Percentiles rank a stretch among this genome's conserved stretches.
Evolutionary conservation across 2,113 vertebrate species (phyloP).

Genomic region (Phyllostomus discolor): DNA sequence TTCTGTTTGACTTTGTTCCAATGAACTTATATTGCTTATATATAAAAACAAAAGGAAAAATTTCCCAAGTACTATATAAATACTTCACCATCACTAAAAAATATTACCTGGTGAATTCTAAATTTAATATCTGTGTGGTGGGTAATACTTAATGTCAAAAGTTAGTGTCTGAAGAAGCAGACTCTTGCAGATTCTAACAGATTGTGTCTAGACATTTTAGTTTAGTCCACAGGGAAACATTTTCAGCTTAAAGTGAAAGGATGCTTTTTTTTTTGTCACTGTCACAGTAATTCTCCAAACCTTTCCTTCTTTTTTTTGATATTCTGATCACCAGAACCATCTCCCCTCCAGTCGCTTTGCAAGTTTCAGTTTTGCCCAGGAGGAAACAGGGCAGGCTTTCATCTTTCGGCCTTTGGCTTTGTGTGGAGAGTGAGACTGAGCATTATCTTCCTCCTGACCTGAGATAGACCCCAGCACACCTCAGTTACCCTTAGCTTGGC

Average conservation of each 20-base stretch:
- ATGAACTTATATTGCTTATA: neutral
- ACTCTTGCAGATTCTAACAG: neutral
- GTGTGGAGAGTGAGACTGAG: neutral
- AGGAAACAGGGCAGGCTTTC: neutral
- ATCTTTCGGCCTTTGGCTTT: neutral
- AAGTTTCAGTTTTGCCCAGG: neutral
- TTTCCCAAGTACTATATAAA: neutral
- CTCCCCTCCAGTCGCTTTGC: neutral
- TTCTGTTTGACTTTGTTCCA: neutral
- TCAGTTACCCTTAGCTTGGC: neutral
- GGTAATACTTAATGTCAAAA: neutral
- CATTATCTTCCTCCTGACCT: neutral
- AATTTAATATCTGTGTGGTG: neutral
- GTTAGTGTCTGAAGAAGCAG: neutral
- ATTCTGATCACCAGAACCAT: neutral
- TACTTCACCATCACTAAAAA: neutral
- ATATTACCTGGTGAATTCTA: neutral
- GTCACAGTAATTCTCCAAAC: neutral
- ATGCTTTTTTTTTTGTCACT: neutral
- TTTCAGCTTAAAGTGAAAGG: neutral
- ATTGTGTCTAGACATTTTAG: neutral
- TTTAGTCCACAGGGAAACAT: neutral
- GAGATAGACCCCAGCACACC: neutral
- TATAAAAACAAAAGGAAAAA: conserved; percentile 17
- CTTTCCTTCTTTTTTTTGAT: neutral